Evolutionary conservation across 2,888 invertebrate species (phyloP).

Genomic region (Melolontha melolontha): DNA sequence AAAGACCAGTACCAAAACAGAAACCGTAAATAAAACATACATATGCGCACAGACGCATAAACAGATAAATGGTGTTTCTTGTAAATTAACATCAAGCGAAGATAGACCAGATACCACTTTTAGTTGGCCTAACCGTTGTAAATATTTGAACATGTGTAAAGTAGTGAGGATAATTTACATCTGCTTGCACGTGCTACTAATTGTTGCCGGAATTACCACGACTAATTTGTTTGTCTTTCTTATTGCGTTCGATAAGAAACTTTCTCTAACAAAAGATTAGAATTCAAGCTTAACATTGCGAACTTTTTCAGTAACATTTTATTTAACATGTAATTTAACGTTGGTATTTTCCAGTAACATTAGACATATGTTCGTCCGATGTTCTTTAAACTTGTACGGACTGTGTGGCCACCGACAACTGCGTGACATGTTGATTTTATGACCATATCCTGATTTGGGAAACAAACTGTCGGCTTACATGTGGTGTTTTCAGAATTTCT

Average conservation of each 20-base stretch:
- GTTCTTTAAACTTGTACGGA: constrained; percentile 6
- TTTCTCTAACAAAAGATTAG: constrained; percentile 30
- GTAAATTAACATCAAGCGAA: constrained; percentile 35
- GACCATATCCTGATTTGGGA: constrained; percentile 35
- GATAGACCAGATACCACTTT: constrained; percentile 37
- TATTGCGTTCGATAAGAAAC: constrained; percentile 15
- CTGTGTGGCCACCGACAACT: constrained; percentile 6
- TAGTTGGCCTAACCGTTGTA: constrained; percentile 36
- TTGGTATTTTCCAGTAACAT: constrained; percentile 31
- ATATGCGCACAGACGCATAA: constrained; percentile 28
- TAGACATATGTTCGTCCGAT: constrained; percentile 28
- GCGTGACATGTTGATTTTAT: constrained; percentile 37
- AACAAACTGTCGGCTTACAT: constrained; percentile 30
- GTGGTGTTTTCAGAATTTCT: constrained; percentile 36
- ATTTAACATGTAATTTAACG: constrained; percentile 2
- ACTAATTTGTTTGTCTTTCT: constrained; percentile 29
- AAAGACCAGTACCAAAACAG: not conserved
- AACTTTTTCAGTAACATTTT: not conserved
- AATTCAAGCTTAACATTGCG: constrained; percentile 1
- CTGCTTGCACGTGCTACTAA: constrained; percentile 36
- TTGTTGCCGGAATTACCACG: constrained; percentile 37
- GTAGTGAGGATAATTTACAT: constrained; percentile 31
- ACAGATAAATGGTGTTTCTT: constrained; percentile 35
- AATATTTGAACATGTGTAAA: constrained; percentile 38
- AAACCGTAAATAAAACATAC: constrained; percentile 32